Conservation (phyloP, 2,113 vertebrate species). For the Xiphophorus maculatus region DNA sequence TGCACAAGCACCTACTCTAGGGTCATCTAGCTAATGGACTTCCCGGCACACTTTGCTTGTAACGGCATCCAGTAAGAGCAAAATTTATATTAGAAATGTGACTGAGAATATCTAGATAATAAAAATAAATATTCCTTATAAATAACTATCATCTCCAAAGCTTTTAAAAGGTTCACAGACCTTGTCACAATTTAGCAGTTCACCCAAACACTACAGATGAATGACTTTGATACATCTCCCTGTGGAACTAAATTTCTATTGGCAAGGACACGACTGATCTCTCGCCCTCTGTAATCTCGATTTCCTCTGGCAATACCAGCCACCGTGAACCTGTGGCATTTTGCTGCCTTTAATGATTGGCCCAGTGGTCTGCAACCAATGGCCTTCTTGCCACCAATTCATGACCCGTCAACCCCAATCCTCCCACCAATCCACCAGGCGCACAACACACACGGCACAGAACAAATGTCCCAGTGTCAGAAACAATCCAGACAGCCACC, state of each 20-base stretch:
- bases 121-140: conserved; percentile 4
- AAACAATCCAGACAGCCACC: conserved; percentile 75
- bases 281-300: conserved; percentile 67
- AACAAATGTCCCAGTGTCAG: conserved; percentile 76
- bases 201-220: conserved; percentile 19
- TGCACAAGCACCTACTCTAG: conserved; percentile 56
- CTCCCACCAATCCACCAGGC: conserved; percentile 79
- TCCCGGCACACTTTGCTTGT: conserved; percentile 45
- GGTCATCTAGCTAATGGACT: conserved; percentile 71
- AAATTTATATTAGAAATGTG: conserved; percentile 41
- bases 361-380: conserved; percentile 71
- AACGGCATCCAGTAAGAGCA: conserved; percentile 20
- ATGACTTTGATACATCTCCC: conserved; percentile 38
- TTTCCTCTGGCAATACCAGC: conserved; percentile 72
- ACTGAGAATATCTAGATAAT: conserved; percentile 9
- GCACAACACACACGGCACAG: conserved; percentile 61
- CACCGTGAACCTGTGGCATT: conserved; percentile 72
- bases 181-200: conserved; percentile 22
- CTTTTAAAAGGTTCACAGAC: conserved; percentile 14
- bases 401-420: conserved; percentile 81
- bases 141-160: conserved; percentile 1
- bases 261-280: conserved; percentile 67
- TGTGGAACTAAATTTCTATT: conserved; percentile 60
- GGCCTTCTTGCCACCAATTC: conserved; percentile 79
- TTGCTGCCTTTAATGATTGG: conserved; percentile 76